phyloP scores from a whole-genome alignment of 64 coral and sea anemone genomes.

The Cladopsammia gracilis region DNA sequence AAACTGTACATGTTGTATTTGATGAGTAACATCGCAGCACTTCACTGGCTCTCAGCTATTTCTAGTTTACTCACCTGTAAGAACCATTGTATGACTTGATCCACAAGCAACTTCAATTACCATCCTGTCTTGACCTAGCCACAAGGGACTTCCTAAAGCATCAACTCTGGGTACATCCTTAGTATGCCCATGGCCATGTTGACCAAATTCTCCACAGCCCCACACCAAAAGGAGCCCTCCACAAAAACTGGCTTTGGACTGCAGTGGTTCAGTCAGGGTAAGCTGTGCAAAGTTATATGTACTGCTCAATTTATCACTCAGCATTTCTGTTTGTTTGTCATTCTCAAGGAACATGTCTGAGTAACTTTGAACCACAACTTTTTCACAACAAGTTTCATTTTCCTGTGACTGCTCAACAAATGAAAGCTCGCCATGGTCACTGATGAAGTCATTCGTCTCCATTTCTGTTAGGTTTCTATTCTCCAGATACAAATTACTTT shows the following conservation, averaged over 20 bases:
- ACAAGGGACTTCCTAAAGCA: conserved; percentile 53
- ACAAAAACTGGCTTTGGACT: not conserved
- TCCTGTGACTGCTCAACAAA: too few species aligned
- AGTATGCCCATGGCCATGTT: conserved; percentile 91
- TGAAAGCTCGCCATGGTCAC: not conserved
- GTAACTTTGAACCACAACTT: not conserved
- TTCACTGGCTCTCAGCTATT: too few species aligned
- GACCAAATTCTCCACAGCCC: conserved; percentile 99
- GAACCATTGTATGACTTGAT: conserved; percentile 89
- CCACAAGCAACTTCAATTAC: conserved; percentile 85
- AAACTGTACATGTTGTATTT: too few species aligned
- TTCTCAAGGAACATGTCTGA: not conserved
- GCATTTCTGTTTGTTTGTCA: not conserved
- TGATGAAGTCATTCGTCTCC: not conserved
- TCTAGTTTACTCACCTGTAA: conserved; percentile 77
- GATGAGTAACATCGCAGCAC: too few species aligned
- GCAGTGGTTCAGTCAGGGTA: not conserved
- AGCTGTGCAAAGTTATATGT: not conserved
- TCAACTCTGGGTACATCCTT: conserved; percentile 60
- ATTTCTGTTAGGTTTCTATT: not conserved
- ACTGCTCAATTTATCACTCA: not conserved
- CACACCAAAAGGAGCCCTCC: conserved; percentile 85
- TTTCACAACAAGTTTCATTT: too few species aligned
- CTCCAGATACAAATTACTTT: not conserved
- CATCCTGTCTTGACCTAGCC: conserved; percentile 73